Percentiles rank a stretch among this genome's conserved stretches.
phyloP scores from a whole-genome alignment of 2,888 invertebrate genomes.

The Archaeoteleia sp. region DNA sequence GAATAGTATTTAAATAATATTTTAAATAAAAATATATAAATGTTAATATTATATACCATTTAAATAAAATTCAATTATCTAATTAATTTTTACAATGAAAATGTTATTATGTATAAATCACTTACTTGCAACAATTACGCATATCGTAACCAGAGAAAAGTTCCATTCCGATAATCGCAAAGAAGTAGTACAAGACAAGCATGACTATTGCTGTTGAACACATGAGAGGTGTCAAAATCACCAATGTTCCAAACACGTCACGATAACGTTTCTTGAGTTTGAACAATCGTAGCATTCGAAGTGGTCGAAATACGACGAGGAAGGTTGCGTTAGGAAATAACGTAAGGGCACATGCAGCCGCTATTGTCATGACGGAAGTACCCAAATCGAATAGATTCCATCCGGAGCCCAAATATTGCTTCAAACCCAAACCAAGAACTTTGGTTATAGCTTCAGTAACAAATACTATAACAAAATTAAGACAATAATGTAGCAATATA shows the following conservation, averaged over 20 bases:
- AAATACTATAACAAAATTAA: slow-evolving; percentile 80
- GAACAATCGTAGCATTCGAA: slow-evolving; percentile 82
- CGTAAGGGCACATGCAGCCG: slow-evolving; percentile 81
- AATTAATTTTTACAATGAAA: slow-evolving; percentile 11
- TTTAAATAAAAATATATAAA: slow-evolving; percentile 4
- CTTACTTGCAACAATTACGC: slow-evolving; percentile 88
- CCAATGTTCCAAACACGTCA: slow-evolving; percentile 88
- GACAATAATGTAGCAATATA: too few species aligned
- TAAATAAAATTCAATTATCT: slow-evolving; percentile 7
- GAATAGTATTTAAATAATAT: too few species aligned
- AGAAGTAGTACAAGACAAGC: slow-evolving; percentile 90
- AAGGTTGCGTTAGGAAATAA: slow-evolving; percentile 83
- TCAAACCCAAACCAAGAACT: slow-evolving; percentile 83
- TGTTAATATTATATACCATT: slow-evolving; percentile 17
- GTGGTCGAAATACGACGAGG: slow-evolving; percentile 83
- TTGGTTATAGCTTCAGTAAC: slow-evolving; percentile 84
- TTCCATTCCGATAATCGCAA: slow-evolving; percentile 94
- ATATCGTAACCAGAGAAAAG: slow-evolving; percentile 85
- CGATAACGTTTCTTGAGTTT: slow-evolving; percentile 88
- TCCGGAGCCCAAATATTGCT: slow-evolving; percentile 85
- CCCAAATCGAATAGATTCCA: slow-evolving; percentile 90
- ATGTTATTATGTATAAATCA: slow-evolving; percentile 56
- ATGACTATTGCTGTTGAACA: slow-evolving; percentile 89
- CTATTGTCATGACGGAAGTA: slow-evolving; percentile 81
- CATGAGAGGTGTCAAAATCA: slow-evolving; percentile 88